phyloP scores from a whole-genome alignment of 2,113 vertebrate genomes.

The Hippocampus mohnikei region DNA sequence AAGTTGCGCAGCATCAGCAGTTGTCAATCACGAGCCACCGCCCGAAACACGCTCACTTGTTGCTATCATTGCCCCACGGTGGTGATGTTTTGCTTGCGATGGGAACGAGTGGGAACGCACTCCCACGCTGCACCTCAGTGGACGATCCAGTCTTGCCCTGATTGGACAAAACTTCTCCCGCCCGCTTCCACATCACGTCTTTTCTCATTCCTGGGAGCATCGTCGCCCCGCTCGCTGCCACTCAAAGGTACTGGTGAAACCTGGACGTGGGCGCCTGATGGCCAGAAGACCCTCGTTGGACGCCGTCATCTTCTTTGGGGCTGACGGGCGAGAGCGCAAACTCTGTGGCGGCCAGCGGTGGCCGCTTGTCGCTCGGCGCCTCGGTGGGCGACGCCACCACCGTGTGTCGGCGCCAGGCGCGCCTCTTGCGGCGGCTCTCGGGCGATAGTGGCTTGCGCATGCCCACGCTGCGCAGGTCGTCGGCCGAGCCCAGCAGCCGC shows the following conservation, averaged over 20 bases:
- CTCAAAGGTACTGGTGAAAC: constrained; percentile 76
- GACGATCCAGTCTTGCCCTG: no score
- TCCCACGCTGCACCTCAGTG: no score
- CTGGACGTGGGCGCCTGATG: constrained; percentile 69
- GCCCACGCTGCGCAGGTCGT: constrained; percentile 80
- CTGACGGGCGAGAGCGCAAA: constrained; percentile 34
- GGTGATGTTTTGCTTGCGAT: no score
- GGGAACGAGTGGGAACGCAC: no score
- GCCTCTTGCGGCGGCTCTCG: constrained; percentile 83
- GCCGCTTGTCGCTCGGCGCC: constrained; percentile 34
- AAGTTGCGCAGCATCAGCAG: no score
- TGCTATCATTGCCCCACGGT: neutral
- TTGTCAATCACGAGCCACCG: no score
- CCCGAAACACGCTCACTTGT: neutral
- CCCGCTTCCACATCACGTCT: neutral
- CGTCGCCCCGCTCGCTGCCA: neutral
- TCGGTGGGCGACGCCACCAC: constrained; percentile 79
- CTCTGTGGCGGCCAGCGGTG: constrained; percentile 24
- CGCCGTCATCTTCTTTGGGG: constrained; percentile 31
- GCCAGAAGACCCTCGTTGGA: constrained; percentile 26
- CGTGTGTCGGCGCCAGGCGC: constrained; percentile 88
- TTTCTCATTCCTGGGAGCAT: no score
- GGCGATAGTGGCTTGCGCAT: constrained; percentile 83
- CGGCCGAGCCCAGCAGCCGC: constrained; percentile 77
- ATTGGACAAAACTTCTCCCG: neutral